Conservation (phyloP, 2,797 vertebrate species). For the Apogon hyalosoma region DNA sequence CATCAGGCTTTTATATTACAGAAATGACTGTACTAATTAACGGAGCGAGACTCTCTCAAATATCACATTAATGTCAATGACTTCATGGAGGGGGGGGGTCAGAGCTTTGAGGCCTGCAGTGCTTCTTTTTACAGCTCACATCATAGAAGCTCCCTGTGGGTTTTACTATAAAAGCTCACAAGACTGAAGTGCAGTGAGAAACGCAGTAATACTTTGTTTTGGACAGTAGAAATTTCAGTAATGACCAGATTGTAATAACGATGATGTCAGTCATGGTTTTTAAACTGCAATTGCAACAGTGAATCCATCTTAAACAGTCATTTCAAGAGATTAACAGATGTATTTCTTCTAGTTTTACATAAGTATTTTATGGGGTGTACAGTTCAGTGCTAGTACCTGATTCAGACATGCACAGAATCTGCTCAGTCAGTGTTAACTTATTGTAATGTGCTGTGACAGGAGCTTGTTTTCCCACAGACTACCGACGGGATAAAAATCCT, state of each 20-base stretch:
- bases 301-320: not conserved
- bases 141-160: constrained; percentile 50
- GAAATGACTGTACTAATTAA: constrained; percentile 74
- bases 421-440: not conserved
- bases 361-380: constrained; percentile 20
- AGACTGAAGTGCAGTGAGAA: constrained; percentile 15
- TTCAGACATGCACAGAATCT: not conserved
- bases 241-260: not conserved
- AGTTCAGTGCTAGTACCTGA: constrained; percentile 25
- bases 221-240: not conserved
- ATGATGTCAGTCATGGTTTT: not conserved
- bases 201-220: not conserved
- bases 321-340: not conserved
- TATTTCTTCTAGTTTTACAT: constrained; percentile 26
- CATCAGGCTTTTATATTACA: constrained; percentile 65
- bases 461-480: constrained; percentile 3
- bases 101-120: constrained; percentile 57
- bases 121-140: constrained; percentile 58
- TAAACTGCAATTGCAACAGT: not conserved
- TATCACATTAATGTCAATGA: constrained; percentile 82
- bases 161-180: constrained; percentile 36
- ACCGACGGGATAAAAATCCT: constrained; percentile 3
- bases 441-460: constrained; percentile 11
- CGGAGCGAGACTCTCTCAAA: constrained; percentile 68
- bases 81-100: constrained; percentile 38